Evolutionary conservation across 2,888 invertebrate genomes (phyloP).

Genomic region (Alloplasta piceator): DNA sequence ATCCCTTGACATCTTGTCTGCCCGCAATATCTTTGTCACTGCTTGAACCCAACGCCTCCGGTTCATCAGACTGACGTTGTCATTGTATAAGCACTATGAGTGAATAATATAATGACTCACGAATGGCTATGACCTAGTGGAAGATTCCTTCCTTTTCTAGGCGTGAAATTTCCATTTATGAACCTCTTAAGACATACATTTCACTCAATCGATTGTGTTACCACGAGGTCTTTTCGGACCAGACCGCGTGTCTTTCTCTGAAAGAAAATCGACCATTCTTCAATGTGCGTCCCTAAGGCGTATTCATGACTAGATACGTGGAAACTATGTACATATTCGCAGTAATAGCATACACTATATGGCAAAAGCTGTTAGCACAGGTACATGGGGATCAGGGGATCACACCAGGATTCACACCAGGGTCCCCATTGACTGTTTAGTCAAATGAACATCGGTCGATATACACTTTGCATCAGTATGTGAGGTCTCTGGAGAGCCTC

Average conservation of each 20-base stretch:
- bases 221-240: slow-evolving; percentile 14
- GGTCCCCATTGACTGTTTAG: slow-evolving; percentile 77
- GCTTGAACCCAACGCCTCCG: slow-evolving; percentile 17
- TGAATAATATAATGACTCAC: slow-evolving; percentile 25
- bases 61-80: slow-evolving; percentile 57
- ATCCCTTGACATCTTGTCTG: slow-evolving; percentile 60
- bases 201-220: slow-evolving; percentile 21
- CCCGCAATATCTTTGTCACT: slow-evolving; percentile 35
- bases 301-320: too few relatives aligned
- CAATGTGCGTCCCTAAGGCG: too few relatives aligned
- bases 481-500: slow-evolving; percentile 58
- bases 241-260: slow-evolving; percentile 36
- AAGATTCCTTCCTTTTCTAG: too few relatives aligned
- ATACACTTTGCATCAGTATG: slow-evolving; percentile 79
- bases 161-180: neutral
- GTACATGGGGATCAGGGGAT: slow-evolving; percentile 28
- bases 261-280: slow-evolving; percentile 44
- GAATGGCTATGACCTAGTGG: too few relatives aligned
- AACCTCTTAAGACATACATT: slow-evolving; percentile 5
- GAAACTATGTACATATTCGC: neutral
- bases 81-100: slow-evolving; percentile 64
- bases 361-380: slow-evolving; percentile 20
- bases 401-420: slow-evolving; percentile 47
- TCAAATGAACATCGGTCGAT: slow-evolving; percentile 79
- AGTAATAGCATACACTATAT: slow-evolving; percentile 3